Evolutionary conservation across 1,140 invertebrate species (phyloP).

Genomic region (Ericerus pela): DNA sequence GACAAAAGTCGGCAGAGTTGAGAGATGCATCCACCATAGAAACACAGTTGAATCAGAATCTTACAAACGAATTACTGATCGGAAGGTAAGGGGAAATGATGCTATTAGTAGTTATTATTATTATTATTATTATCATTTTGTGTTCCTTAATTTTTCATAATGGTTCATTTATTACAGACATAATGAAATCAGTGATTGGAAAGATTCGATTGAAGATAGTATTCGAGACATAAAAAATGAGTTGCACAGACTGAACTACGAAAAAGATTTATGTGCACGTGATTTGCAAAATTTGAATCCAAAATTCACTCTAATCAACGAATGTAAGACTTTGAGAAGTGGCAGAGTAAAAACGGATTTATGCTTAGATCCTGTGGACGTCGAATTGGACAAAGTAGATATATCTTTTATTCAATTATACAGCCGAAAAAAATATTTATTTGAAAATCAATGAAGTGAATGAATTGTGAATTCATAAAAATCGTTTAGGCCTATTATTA

Average conservation of each 20-base stretch:
- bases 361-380: background rate
- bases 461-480: no score
- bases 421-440: no score
- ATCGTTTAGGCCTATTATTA: no score
- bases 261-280: background rate
- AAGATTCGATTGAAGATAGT: background rate
- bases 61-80: background rate
- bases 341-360: background rate
- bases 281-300: background rate
- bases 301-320: background rate
- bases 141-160: background rate
- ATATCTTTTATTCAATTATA: no score
- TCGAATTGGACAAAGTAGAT: background rate
- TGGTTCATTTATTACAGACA: background rate
- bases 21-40: background rate
- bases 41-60: background rate
- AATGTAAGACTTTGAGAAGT: constrained; percentile 1
- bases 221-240: background rate
- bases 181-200: background rate
- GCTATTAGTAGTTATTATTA: no score
- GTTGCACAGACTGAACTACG: background rate
- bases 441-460: no score
- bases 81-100: background rate
- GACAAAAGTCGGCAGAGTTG: background rate
- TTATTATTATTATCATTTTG: no score